Percentiles rank a stretch among this genome's conserved stretches.
These are phyloP conservation scores for Microctonus brassicae DNA, from an alignment of 2,888 invertebrate genomes.

Conservation along the genomic window DNA sequence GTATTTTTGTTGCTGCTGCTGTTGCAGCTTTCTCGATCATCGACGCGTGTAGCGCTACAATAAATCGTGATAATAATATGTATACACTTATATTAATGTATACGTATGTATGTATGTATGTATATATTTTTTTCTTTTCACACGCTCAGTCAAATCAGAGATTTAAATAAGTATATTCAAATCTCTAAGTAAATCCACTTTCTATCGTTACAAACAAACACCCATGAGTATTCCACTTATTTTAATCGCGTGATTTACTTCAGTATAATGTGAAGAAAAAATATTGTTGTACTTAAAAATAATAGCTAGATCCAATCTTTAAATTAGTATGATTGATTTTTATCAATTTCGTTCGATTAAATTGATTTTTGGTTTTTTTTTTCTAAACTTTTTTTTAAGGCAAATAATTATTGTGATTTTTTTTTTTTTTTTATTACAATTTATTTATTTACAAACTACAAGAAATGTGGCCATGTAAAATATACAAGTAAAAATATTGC, in stretches of 20 bases:
- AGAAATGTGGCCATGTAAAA: conserved; percentile 19
- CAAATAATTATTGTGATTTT: neutral
- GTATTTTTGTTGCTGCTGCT: neutral
- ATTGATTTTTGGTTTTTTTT: neutral
- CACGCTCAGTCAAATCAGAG: conserved; percentile 5
- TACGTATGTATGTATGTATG: neutral
- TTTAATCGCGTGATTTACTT: conserved; percentile 20
- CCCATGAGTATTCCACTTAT: conserved; percentile 12
- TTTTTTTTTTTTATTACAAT: neutral
- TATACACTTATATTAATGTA: too few relatives aligned
- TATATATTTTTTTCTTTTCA: conserved; percentile 16
- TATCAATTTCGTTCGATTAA: neutral
- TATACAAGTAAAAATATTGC: neutral
- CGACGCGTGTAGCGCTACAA: conserved; percentile 25
- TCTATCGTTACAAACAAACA: conserved; percentile 22
- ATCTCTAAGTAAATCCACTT: conserved; percentile 23
- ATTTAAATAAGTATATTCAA: neutral
- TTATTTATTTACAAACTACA: conserved; percentile 42
- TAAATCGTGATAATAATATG: conserved; percentile 25
- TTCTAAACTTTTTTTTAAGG: neutral
- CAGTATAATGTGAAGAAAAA: conserved; percentile 4
- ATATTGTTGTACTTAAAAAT: conserved; percentile 4
- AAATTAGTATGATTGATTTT: neutral
- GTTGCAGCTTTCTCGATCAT: conserved; percentile 30
- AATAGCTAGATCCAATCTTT: neutral